phyloP scores from a whole-genome alignment of 2,888 invertebrate species.

The Nemotelus pantherinus region DNA sequence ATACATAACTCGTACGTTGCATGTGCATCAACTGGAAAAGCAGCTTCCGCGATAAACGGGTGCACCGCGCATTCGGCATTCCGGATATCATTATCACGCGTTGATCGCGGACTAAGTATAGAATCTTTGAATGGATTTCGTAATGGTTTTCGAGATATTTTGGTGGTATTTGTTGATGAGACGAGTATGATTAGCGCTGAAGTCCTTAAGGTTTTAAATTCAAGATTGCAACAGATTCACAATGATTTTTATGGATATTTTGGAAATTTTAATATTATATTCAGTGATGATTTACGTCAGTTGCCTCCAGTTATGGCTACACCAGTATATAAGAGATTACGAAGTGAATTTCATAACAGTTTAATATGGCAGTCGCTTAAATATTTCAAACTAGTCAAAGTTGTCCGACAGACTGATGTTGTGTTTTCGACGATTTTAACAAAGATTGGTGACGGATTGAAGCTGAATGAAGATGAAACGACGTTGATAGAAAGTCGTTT shows the following conservation, averaged over 20 bases:
- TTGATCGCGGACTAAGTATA: neutral
- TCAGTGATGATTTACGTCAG: constrained; percentile 51
- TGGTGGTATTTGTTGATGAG: neutral
- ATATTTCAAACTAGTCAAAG: constrained; percentile 29
- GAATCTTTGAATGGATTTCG: neutral
- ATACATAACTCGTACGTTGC: neutral
- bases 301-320: constrained; percentile 53
- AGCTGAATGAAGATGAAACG: constrained; percentile 30
- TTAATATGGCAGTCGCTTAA: constrained; percentile 28
- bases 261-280: constrained; percentile 53
- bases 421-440: constrained; percentile 45
- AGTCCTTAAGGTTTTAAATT: too few relatives aligned
- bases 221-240: neutral
- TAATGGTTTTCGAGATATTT: neutral
- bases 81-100: neutral
- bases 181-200: too few relatives aligned
- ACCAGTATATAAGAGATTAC: constrained; percentile 52
- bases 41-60: neutral
- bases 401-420: constrained; percentile 49
- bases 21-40: neutral
- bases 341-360: constrained; percentile 34
- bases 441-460: constrained; percentile 15
- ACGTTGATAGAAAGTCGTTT: constrained; percentile 48
- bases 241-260: constrained; percentile 54
- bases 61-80: neutral